phyloP scores from a whole-genome alignment of 2,113 vertebrate genomes.

The Platycercus adscitus region DNA sequence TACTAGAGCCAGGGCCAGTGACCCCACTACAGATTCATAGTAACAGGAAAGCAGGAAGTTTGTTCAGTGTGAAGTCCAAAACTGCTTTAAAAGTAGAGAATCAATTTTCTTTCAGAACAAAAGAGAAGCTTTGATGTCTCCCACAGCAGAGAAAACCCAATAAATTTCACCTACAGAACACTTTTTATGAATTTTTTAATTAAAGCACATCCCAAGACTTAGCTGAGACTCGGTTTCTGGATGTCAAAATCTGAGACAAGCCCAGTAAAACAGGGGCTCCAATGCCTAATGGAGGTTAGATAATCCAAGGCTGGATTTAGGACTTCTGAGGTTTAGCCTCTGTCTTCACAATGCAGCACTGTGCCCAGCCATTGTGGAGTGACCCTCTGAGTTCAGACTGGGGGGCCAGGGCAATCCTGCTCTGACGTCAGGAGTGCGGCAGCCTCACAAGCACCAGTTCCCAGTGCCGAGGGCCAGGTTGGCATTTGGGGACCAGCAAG shows the following conservation, averaged over 20 bases:
- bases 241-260: background rate
- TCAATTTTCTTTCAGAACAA: background rate
- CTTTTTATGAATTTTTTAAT: background rate
- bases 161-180: background rate
- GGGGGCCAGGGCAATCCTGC: background rate
- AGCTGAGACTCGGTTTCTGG: background rate
- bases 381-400: accelerated
- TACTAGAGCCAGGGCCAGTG: accelerated
- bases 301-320: background rate
- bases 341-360: accelerated
- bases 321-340: background rate
- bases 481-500: background rate
- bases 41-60: background rate
- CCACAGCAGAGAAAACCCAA: background rate
- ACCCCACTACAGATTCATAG: background rate
- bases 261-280: background rate
- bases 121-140: background rate
- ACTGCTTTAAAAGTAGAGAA: background rate
- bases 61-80: background rate
- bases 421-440: background rate
- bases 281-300: background rate
- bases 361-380: accelerated
- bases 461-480: background rate
- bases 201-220: background rate
- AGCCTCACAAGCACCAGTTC: background rate